Conservation (phyloP, 2,113 vertebrate species). For the Melozone crissalis region DNA sequence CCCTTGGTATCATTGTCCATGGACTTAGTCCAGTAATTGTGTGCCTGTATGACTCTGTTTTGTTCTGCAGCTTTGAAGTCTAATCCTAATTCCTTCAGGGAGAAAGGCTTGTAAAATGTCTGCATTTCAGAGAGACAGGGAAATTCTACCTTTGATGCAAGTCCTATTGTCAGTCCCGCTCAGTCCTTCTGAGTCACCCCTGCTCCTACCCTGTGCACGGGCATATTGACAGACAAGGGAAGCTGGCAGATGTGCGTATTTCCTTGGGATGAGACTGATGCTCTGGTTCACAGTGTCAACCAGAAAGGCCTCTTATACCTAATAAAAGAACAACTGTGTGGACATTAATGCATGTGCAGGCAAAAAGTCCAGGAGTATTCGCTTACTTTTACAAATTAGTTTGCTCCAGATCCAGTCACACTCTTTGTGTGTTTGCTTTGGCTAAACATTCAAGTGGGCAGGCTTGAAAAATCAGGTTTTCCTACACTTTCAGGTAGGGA, state of each 20-base stretch:
- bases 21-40: constrained; percentile 53
- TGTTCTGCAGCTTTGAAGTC: constrained; percentile 59
- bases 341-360: background rate
- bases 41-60: constrained; percentile 39
- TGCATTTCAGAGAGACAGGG: constrained; percentile 1
- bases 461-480: background rate
- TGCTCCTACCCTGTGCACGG: background rate
- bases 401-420: background rate
- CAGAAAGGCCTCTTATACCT: background rate
- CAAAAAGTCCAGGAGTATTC: background rate
- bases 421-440: constrained; percentile 37
- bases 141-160: constrained; percentile 38
- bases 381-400: constrained; percentile 54
- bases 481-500: background rate
- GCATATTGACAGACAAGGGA: background rate
- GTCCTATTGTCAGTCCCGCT: background rate
- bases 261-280: background rate
- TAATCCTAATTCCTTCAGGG: constrained; percentile 60
- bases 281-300: background rate
- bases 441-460: constrained; percentile 11
- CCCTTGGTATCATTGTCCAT: constrained; percentile 42
- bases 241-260: background rate
- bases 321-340: constrained; percentile 2
- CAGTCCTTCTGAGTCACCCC: constrained; percentile 5
- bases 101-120: constrained; percentile 29